A percentile compares a stretch with the other conserved stretches of the same genome.
These are phyloP conservation scores for Charina bottae DNA, from an alignment of 2,113 vertebrate species.

Conservation along the genomic window DNA sequence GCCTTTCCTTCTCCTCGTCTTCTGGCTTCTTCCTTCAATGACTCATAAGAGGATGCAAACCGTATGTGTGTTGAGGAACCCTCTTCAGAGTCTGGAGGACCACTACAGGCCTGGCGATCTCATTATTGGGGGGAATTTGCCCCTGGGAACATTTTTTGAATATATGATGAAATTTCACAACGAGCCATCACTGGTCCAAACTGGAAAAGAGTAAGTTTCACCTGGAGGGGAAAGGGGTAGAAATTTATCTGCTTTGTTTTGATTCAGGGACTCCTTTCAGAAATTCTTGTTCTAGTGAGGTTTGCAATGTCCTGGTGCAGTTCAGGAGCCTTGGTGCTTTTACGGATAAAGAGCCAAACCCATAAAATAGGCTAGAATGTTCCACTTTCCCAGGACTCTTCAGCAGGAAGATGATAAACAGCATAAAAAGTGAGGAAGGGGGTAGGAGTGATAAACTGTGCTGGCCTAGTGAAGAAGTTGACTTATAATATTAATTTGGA, in stretches of 20 bases:
- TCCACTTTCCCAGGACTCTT: background rate
- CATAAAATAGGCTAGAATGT: background rate
- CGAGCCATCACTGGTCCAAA: background rate
- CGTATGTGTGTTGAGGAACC: no score
- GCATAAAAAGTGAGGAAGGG: background rate
- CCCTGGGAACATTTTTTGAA: background rate
- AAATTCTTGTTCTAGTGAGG: background rate
- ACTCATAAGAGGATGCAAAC: no score
- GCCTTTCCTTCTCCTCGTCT: no score
- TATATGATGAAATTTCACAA: background rate
- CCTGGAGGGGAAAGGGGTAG: background rate
- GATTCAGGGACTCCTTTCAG: background rate
- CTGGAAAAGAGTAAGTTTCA: background rate
- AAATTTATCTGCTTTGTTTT: background rate
- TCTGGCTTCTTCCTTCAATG: no score
- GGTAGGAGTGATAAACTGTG: accelerated
- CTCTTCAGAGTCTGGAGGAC: no score
- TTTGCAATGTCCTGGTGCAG: background rate
- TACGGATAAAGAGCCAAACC: background rate
- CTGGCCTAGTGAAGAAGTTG: background rate
- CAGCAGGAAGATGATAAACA: no score
- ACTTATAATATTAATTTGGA: background rate
- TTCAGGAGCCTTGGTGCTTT: background rate
- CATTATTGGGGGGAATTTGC: no score
- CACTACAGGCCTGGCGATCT: no score